A percentile compares a stretch with the other conserved stretches of the same genome.
phyloP scores from a whole-genome alignment of 1,140 invertebrate species.

The Drosophila quadrilineata region DNA sequence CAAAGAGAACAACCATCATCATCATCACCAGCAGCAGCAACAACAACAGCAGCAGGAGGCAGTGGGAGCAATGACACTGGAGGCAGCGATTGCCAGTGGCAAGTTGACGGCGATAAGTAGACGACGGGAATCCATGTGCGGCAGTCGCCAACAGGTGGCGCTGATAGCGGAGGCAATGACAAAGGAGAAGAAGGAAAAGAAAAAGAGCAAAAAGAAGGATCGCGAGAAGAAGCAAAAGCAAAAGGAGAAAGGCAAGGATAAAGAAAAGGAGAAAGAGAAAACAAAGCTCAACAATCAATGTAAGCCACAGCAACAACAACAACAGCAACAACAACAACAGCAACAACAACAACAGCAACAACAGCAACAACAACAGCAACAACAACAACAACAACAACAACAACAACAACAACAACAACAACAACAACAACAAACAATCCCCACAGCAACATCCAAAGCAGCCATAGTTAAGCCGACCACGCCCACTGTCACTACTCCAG shows the following conservation, averaged over 20 bases:
- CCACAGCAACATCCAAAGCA: background rate
- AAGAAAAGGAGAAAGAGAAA: conserved; percentile 22
- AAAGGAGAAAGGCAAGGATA: conserved; percentile 38
- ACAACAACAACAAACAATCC: too few relatives aligned
- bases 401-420: background rate
- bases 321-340: background rate
- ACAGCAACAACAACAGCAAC: conserved; percentile 6
- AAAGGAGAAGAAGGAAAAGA: conserved; percentile 63
- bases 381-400: background rate
- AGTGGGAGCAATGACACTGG: conserved; percentile 50
- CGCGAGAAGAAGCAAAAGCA: conserved; percentile 66
- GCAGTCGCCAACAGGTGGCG: conserved; percentile 54
- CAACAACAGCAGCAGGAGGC: conserved; percentile 21
- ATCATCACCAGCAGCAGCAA: conserved; percentile 37
- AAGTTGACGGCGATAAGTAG: conserved; percentile 48
- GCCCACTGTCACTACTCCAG: conserved; percentile 6
- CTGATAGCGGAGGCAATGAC: conserved; percentile 49
- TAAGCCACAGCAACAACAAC: conserved; percentile 17
- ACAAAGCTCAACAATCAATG: conserved; percentile 23
- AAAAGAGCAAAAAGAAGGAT: conserved; percentile 66
- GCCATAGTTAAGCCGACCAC: conserved; percentile 7
- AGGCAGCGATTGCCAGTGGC: conserved; percentile 56
- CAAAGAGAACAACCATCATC: conserved; percentile 65
- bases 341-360: background rate
- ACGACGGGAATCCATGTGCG: conserved; percentile 61